A percentile compares a stretch with the other conserved stretches of the same genome.
Evolutionary conservation across 2,797 vertebrate species (phyloP).

Genomic region (Coranthus polyacanthus): DNA sequence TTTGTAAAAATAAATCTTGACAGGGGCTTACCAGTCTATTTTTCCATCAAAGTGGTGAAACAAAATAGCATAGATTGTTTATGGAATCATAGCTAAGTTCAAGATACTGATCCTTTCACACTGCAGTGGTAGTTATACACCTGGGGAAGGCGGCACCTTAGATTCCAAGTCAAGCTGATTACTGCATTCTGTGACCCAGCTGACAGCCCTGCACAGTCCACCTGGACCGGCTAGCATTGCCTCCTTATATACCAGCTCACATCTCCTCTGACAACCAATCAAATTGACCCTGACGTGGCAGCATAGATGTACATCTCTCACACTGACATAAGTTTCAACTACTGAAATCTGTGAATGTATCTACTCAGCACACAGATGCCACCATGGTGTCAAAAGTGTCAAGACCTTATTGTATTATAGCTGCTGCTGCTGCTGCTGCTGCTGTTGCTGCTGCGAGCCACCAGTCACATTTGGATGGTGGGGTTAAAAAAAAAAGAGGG

Average conservation of each 20-base stretch:
- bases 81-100: background rate
- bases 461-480: constrained; percentile 23
- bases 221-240: constrained; percentile 47
- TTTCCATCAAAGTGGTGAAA: background rate
- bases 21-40: background rate
- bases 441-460: constrained; percentile 21
- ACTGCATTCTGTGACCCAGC: constrained; percentile 34
- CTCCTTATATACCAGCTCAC: constrained; percentile 33
- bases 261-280: constrained; percentile 55
- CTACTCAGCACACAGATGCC: constrained; percentile 24
- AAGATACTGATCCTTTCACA: constrained; percentile 12
- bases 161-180: constrained; percentile 48
- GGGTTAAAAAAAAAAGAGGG: background rate
- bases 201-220: constrained; percentile 24
- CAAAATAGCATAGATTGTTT: constrained; percentile 5
- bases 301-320: constrained; percentile 58
- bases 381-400: constrained; percentile 49
- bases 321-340: constrained; percentile 65
- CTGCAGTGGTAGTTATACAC: constrained; percentile 36
- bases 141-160: constrained; percentile 38
- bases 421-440: no score
- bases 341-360: constrained; percentile 34
- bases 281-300: constrained; percentile 72
- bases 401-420: constrained; percentile 32
- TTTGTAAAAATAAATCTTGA: constrained; percentile 10